Evolutionary conservation across 2,797 vertebrate species (phyloP).

Genomic region (Pangasius djambal): DNA sequence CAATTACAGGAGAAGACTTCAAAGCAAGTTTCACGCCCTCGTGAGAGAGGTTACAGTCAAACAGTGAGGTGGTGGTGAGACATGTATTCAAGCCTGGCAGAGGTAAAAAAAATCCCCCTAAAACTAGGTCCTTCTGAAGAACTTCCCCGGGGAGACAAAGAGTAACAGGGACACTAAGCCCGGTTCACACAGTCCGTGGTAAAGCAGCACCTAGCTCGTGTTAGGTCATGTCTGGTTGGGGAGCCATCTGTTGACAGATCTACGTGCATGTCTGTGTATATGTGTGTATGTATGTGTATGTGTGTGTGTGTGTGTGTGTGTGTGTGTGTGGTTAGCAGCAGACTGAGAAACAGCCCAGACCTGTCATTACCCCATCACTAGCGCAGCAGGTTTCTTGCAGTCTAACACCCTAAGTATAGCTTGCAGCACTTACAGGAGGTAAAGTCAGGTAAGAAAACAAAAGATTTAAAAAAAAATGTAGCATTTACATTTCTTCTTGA

Average conservation of each 20-base stretch:
- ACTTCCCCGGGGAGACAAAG: conserved; percentile 31
- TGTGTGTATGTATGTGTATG: conserved; percentile 45
- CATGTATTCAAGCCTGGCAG: conserved; percentile 17
- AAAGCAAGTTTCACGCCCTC: conserved; percentile 42
- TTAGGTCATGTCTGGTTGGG: conserved; percentile 73
- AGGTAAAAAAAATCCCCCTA: conserved; percentile 12
- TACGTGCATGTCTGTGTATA: conserved; percentile 60
- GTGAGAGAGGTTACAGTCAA: conserved; percentile 26
- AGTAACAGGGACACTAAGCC: conserved; percentile 11
- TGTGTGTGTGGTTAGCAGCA: conserved; percentile 63
- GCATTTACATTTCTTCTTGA: conserved; percentile 22
- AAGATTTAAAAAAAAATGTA: conserved; percentile 25
- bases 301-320: conserved; percentile 56
- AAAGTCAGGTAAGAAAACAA: conserved; percentile 52
- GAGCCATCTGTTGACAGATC: conserved; percentile 66
- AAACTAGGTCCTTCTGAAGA: conserved; percentile 23
- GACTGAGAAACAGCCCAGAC: conserved; percentile 64
- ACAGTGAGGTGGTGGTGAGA: conserved; percentile 14
- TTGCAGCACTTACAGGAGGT: conserved; percentile 46
- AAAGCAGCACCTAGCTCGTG: conserved; percentile 61
- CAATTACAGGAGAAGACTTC: conserved; percentile 47
- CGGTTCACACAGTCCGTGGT: conserved; percentile 40
- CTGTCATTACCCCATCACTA: conserved; percentile 73
- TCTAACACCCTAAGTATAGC: conserved; percentile 59
- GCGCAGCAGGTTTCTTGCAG: conserved; percentile 68